phyloP scores from a whole-genome alignment of 2,113 vertebrate species.

The Saccopteryx bilineata region DNA sequence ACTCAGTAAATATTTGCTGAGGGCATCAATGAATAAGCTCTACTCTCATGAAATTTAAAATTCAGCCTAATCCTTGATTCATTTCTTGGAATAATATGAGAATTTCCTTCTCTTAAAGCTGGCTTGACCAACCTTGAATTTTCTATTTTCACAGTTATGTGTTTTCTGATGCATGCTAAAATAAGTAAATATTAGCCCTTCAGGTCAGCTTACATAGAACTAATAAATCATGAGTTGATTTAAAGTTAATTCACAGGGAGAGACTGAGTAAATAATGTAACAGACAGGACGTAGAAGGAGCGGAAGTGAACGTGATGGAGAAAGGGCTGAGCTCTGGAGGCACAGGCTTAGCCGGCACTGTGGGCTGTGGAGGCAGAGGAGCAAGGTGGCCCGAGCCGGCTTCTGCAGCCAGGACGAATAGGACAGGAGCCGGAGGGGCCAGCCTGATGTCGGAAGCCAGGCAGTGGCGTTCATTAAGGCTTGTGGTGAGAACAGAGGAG shows the following conservation, averaged over 20 bases:
- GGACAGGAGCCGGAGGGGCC: rapidly evolving
- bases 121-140: background rate
- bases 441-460: background rate
- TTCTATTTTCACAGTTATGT: background rate
- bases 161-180: background rate
- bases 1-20: constrained; percentile 41
- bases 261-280: background rate
- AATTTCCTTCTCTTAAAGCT: constrained; percentile 4
- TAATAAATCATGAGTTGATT: background rate
- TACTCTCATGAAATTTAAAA: background rate
- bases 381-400: rapidly evolving
- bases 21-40: background rate
- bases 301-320: background rate
- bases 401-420: background rate
- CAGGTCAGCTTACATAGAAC: background rate
- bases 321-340: background rate
- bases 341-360: rapidly evolving
- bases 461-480: too few relatives aligned
- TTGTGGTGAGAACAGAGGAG: too few relatives aligned
- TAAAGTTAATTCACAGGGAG: background rate
- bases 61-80: background rate
- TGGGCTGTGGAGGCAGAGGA: background rate
- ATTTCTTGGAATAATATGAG: constrained; percentile 14
- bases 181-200: constrained; percentile 12
- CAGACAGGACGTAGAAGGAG: background rate